Base-by-base conservation (phyloP, 2,888 invertebrate genomes). In the Leptinotarsa haldemani region DNA sequence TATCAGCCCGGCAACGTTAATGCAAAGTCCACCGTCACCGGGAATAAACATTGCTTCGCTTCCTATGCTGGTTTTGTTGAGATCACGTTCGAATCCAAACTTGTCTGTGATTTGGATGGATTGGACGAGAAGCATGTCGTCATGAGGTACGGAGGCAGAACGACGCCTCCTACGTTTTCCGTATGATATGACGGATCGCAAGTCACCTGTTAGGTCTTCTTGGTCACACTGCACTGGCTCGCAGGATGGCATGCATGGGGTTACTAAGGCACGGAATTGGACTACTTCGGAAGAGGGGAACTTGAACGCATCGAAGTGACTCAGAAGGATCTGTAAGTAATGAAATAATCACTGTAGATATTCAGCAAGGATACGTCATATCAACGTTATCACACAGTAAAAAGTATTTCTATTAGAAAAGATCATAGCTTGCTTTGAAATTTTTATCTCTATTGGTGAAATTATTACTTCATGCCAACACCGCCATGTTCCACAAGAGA, bases 251-350 rank as follows among this genome's bases (percentile, higher is more conserved):
- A 97, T 94, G 87, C 97, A 97, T 0, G 97, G 97, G 3, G 97
- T 97, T 53, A 97, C 97, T 84, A 97, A 88, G n/a, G 97, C 97
- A 78, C 97, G 93, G 93, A 97, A 97, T 86, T 97, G 97, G 1
- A 97, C 97, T 64, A 96, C 94, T 86, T 97, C 97, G 16, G 96
- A 96, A 67, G 96, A 96, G 61, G 97, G 97, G 90, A 97, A 97
- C 88, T 97, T 97, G 91, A 97, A 97, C 52, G 97, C 97, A 87
- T 97, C 97, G 89, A 97, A 97, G 88, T 95, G 94, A 69, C 97
- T 96, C 76, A 96, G 89, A 77, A 97, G 89, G 82, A 95, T 92
- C 93, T 95, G 91, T 65, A 88, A 88, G 86, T 53, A 30, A 66
- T 53, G 48, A 71, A 52, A 63, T 22, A 30, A 40, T 40, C 9